Base-by-base conservation (phyloP, 2,888 invertebrate genomes). In the Polia nebulosa region DNA sequence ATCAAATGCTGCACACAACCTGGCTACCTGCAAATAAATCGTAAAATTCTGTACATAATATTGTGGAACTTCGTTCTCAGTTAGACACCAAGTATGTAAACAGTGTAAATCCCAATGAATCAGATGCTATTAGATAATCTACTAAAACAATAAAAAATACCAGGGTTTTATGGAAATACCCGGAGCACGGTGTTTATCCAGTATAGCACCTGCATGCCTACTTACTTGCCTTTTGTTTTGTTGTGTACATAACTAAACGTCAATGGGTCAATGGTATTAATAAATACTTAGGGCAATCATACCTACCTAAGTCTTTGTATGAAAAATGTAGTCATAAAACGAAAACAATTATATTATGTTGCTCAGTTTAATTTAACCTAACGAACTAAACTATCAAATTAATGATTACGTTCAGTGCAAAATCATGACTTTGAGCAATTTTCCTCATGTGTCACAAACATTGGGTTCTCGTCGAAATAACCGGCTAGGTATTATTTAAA, bases 61-160 rank as follows among this genome's bases (percentile, higher is more conserved):
- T 29, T 36, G 20, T 55, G 6, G 8, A 51, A 44, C 34, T 17
- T 8, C 15, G 22, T 41, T 36, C 25, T 44, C 20, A 25, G 32
- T 20, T 1, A 36, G 4, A 34, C 3, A 27, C 25, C 25, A 29
- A 39, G 7, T 22, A 22, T 51, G 9, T 32, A 63, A 45, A 52
- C 2, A 27, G 1, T 69, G 44, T 71, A 71, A 64, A 56, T 69
- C 27, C 67, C 56, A 45, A 52, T 75, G 67, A 71, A 45, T 66
- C 51, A 56, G 29, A 27, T 56, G 51, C 25, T 44, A 51, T 20
- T 36, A 44, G 29, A 74, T 56, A 32, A 64, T 47, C 29, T 22
- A 52, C 39, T 44, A 65, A 47, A 74, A 56, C 66, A 56, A 56
- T 39, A 20, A 45, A 66, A 73, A 73, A 66, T 25, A 17, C 39